phyloP scores from a whole-genome alignment of 2,888 invertebrate species.

The Cryptocephalus moraei region DNA sequence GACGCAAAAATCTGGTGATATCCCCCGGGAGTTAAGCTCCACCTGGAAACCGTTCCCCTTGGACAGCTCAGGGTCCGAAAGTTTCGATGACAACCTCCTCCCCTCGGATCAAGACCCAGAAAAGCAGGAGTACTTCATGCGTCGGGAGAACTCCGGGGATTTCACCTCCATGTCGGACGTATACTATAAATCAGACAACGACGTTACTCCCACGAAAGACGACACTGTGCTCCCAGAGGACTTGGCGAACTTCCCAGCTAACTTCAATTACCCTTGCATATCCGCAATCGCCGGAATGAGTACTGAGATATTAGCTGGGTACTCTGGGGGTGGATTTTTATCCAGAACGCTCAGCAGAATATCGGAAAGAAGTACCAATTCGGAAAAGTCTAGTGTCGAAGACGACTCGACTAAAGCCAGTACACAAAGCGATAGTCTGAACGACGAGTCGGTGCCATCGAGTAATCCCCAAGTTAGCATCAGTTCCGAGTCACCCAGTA shows the following conservation, averaged over 20 bases:
- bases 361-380: slow-evolving; percentile 80
- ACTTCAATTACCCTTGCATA: slow-evolving; percentile 59
- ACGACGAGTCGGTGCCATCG: slow-evolving; percentile 73
- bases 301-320: slow-evolving; percentile 53
- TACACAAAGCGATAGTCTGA: slow-evolving; percentile 72
- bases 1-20: slow-evolving; percentile 43
- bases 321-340: slow-evolving; percentile 50
- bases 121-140: slow-evolving; percentile 35
- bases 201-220: slow-evolving; percentile 46
- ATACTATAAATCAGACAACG: slow-evolving; percentile 37
- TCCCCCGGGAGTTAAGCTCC: slow-evolving; percentile 58
- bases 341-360: slow-evolving; percentile 75
- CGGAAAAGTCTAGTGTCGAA: slow-evolving; percentile 77
- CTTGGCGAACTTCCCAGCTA: slow-evolving; percentile 62
- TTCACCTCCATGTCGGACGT: slow-evolving; percentile 29
- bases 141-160: slow-evolving; percentile 31
- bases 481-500: slow-evolving; percentile 74
- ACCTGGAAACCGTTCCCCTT: slow-evolving; percentile 78
- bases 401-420: slow-evolving; percentile 81
- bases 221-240: slow-evolving; percentile 67
- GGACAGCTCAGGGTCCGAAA: slow-evolving; percentile 78
- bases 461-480: slow-evolving; percentile 79
- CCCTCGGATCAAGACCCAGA: slow-evolving; percentile 60
- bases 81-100: slow-evolving; percentile 74
- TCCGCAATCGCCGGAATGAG: slow-evolving; percentile 45